Base-by-base conservation (phyloP, 2,113 vertebrate species). In the Aldabrachelys gigantea region DNA sequence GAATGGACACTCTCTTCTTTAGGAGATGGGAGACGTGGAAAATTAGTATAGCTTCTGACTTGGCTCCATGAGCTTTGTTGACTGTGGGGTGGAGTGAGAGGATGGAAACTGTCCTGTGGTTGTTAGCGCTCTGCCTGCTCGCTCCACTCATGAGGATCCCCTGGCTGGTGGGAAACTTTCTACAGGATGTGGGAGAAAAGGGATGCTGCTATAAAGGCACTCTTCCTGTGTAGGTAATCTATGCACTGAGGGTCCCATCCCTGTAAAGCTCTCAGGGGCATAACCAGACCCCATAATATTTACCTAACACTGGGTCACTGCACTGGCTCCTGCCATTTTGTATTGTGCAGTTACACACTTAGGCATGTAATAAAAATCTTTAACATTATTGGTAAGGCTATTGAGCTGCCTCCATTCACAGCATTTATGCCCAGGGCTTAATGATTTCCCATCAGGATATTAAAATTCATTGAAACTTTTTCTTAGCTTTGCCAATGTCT, bases 311-410 rank as follows among this genome's bases (percentile, higher is more conserved):
- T 41, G 31, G 59, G 56, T 83, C 80, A 72, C 72, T 80, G 31
- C 78, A 79, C 25, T 9, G 49, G 49, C 79, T 94, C 92, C 53
- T 53, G 53, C 47, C 89, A 0, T 56, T 79, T 87, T 81, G 31
- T 84, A 56, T 83, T 50, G 22, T 54, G n/a, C 2, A 44, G 27
- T 87, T 53, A 72, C 0, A 0, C 87, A 21, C 35, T 88, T 80
- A 75, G 89, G 65, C 89, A 72, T 76, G 81, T 19, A 54, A 53
- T 89, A 84, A 90, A 93, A 96, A 88, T n/a, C 38, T 86, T 95
- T 86, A 38, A 14, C n/a, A 29, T 91, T 50, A 80, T 90, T 92
- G 47, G 75, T 27, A 85, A 53, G 84, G 5, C 29, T 59, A 82
- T 19, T 88, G 53, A 47, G 25, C 19, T 82, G 27, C 38, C 22